Conservation (phyloP, 1,140 invertebrate species). For the Bombus terrestris region DNA sequence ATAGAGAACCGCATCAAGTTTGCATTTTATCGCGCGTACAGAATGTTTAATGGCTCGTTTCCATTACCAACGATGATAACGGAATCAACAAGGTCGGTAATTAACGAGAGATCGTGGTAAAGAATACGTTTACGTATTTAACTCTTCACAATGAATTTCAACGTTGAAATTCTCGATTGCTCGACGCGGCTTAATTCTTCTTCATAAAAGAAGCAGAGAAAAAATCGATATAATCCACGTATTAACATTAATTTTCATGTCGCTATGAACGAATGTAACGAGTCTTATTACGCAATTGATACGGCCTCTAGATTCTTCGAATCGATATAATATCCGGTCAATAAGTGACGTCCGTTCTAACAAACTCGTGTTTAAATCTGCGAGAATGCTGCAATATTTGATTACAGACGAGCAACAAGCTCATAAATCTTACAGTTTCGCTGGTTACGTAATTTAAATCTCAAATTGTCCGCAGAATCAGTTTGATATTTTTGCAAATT, state of each 20-base stretch:
- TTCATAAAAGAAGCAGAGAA: background rate
- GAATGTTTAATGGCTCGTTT: background rate
- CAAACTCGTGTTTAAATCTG: background rate
- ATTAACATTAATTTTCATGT: background rate
- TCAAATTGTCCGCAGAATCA: too few relatives aligned
- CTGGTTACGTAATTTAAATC: too few relatives aligned
- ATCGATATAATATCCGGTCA: background rate
- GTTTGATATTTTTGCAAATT: too few relatives aligned
- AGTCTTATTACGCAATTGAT: background rate
- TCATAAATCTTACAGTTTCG: too few relatives aligned
- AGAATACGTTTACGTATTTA: background rate
- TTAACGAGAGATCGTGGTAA: background rate
- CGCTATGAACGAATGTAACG: background rate
- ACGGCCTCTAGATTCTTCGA: background rate
- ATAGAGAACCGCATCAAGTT: background rate
- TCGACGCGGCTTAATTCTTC: background rate
- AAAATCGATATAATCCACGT: background rate
- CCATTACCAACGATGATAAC: background rate
- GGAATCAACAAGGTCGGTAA: background rate
- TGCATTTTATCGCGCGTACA: background rate
- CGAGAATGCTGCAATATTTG: too few relatives aligned
- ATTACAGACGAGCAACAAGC: too few relatives aligned
- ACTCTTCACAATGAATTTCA: background rate
- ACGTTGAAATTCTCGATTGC: background rate
- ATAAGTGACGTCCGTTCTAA: background rate